phyloP scores from a whole-genome alignment of 2,888 invertebrate species.

The Galerucella pusilla region DNA sequence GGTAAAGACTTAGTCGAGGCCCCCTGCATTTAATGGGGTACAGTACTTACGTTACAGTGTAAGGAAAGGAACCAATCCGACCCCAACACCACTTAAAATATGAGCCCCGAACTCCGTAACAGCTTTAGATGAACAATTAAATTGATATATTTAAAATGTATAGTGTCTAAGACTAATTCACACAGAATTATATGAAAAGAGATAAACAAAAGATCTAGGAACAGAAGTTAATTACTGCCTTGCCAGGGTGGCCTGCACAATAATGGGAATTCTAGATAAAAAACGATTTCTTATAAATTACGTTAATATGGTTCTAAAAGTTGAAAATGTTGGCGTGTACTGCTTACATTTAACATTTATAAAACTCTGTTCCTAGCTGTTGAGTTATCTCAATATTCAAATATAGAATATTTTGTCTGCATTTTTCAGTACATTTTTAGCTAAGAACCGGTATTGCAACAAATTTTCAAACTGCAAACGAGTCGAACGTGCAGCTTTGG shows the following conservation, averaged over 20 bases:
- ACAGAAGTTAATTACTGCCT: not conserved
- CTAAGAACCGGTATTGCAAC: not conserved
- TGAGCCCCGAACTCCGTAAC: too few species aligned
- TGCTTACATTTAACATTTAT: too few species aligned
- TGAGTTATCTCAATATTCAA: not conserved
- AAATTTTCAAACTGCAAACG: slow-evolving; percentile 1
- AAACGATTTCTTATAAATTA: too few species aligned
- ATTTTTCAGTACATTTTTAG: not conserved
- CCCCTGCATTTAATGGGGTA: too few species aligned
- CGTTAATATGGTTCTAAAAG: too few species aligned
- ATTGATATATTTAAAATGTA: not conserved
- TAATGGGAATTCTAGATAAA: not conserved
- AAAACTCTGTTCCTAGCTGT: not conserved
- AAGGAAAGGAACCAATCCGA: too few species aligned
- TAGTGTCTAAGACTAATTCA: not conserved
- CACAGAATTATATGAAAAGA: not conserved
- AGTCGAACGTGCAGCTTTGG: not conserved
- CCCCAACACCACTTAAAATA: too few species aligned
- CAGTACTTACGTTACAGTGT: too few species aligned
- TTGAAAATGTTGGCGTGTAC: too few species aligned
- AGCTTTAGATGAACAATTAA: too few species aligned
- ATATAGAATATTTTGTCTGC: not conserved
- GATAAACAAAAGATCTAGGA: not conserved
- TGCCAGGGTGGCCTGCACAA: not conserved
- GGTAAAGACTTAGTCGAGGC: too few species aligned